These are phyloP conservation scores for Rallus crepitans DNA, from an alignment of 2,797 vertebrate species.

Conservation along the genomic window DNA sequence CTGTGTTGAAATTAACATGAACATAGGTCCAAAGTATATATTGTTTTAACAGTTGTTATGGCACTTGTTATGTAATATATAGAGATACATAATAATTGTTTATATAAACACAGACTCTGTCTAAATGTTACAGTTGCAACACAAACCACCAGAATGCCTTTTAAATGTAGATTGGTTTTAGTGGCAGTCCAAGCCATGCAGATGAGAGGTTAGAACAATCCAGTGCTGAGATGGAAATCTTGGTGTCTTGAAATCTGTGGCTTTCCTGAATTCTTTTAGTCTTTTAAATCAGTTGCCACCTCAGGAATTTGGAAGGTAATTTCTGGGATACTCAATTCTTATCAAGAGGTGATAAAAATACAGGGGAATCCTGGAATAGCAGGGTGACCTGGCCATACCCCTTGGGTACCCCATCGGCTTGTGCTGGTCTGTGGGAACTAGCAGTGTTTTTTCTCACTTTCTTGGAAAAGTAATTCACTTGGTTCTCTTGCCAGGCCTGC, in stretches of 20 bases:
- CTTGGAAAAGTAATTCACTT: not conserved
- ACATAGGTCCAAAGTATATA: not conserved
- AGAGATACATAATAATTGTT: not conserved
- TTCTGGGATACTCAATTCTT: not conserved
- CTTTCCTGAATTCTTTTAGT: not conserved
- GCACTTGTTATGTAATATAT: not conserved
- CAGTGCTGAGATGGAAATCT: not conserved
- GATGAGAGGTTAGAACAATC: not conserved
- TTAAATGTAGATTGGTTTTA: not conserved
- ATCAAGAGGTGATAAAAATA: not conserved
- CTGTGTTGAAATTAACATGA: not conserved
- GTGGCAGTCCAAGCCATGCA: not conserved
- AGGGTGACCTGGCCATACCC: not conserved
- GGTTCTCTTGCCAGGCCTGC: not conserved
- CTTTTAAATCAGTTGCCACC: not conserved
- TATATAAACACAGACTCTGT: not conserved
- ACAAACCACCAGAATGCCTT: not conserved
- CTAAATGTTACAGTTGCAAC: not conserved
- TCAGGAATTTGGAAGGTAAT: not conserved
- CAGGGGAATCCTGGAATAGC: not conserved
- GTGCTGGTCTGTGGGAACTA: not conserved
- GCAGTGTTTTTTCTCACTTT: not conserved
- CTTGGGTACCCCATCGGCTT: not conserved
- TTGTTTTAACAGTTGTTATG: not conserved
- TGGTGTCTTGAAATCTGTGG: not conserved